These are phyloP conservation scores for Trichechus manatus DNA, from an alignment of 2,113 vertebrate genomes.

Conservation along the genomic window DNA sequence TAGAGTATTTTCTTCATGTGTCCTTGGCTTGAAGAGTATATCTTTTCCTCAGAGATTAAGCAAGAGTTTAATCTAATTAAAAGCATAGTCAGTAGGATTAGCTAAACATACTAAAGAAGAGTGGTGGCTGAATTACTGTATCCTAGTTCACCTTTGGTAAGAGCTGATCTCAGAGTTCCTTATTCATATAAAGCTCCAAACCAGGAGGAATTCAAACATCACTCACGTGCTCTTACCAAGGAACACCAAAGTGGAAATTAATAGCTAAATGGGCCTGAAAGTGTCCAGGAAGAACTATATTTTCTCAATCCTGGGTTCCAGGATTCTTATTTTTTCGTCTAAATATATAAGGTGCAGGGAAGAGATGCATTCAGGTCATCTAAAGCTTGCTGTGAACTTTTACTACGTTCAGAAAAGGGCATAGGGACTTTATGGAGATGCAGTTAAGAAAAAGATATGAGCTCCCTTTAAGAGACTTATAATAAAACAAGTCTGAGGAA, in stretches of 20 bases:
- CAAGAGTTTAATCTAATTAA: conserved; percentile 42
- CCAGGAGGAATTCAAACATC: not conserved
- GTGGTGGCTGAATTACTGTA: not conserved
- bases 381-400: not conserved
- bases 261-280: not conserved
- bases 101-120: conserved; percentile 61
- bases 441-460: not conserved
- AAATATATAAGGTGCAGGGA: not conserved
- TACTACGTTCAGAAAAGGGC: not conserved
- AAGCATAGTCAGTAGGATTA: conserved; percentile 53
- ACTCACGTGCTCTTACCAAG: not conserved
- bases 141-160: not conserved
- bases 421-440: not conserved
- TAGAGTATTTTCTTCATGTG: conserved; percentile 20
- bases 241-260: conserved; percentile 33
- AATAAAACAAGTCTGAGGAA: not conserved
- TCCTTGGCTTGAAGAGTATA: conserved; percentile 33
- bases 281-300: not conserved
- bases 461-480: not conserved
- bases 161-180: conserved; percentile 8
- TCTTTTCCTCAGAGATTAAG: conserved; percentile 66
- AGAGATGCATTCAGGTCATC: not conserved
- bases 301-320: conserved; percentile 20
- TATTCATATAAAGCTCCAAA: conserved; percentile 14
- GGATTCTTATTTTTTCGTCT: not conserved